Percentiles rank a stretch among this genome's conserved stretches.
Conservation (phyloP, 2,113 vertebrate genomes). For the Ellobius talpinus region DNA sequence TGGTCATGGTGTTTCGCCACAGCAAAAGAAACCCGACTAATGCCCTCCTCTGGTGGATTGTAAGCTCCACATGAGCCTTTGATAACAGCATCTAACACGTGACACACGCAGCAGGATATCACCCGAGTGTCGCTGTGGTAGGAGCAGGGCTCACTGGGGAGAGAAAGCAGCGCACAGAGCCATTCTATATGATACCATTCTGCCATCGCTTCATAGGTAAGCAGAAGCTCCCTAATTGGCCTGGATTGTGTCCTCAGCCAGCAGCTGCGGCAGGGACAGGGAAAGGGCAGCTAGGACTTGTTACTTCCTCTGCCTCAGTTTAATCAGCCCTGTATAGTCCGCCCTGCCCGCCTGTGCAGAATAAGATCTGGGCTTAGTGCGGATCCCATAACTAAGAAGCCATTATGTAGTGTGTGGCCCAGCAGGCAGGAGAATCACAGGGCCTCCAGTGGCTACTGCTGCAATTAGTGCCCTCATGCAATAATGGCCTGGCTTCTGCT, state of each 20-base stretch:
- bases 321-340: constrained; percentile 12
- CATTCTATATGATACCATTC: neutral
- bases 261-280: neutral
- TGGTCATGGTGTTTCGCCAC: neutral
- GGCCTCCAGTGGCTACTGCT: neutral
- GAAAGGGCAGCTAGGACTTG: neutral
- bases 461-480: constrained; percentile 5
- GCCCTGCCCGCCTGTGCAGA: neutral
- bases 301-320: neutral
- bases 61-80: neutral
- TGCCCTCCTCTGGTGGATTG: neutral
- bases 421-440: neutral
- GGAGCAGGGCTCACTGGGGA: neutral
- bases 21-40: neutral
- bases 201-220: neutral
- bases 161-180: neutral
- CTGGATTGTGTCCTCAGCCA: neutral
- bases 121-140: neutral
- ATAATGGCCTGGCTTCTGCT: neutral
- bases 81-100: neutral
- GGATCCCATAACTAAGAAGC: neutral
- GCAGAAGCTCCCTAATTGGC: constrained; percentile 51
- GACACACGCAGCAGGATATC: neutral
- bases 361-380: neutral
- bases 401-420: neutral